Evolutionary conservation across 2,888 invertebrate species (phyloP), one percentile per base, ranked within the genome.

Genomic region (Hydrotaea cyrtoneurina): DNA sequence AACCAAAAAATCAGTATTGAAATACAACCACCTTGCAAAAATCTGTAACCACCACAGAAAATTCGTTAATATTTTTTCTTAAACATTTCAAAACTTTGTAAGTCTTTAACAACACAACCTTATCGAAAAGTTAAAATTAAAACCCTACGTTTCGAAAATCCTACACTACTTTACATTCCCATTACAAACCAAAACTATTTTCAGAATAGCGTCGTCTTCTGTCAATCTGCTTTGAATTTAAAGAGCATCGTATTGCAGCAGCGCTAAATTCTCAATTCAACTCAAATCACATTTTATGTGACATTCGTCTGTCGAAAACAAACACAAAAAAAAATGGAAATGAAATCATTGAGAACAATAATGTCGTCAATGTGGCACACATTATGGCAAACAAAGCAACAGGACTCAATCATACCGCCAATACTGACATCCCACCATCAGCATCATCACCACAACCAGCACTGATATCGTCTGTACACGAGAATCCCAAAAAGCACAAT

Each of bases 321-420:
- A 69, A 46, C 4, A 69, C 39, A 19, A n/a, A n/a, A n/a, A 39
- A 69, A 69, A 43, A 62, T 59, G 23, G 62, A 62, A 23, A 21
- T 69, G n/a, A 66, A 64, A 64, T 66, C 43, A 69, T 23, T 31
- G 43, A 69, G 26, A 64, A 55, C 31, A 31, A 71, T 66, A 43
- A 31, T 39, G 71, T 26, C 26, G 13, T 17, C 64, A 53, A 43
- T 72, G 55, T 78, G 26, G 15, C 19, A 69, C 39, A 73, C 53
- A 78, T 77, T 71, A 73, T 36, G 26, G 10, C n/a, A 53, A n/a
- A 21, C 19, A 78, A 71, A 78, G 23, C 78, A 74, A 39, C 78
- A 82, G 69, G 69, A 71, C 43, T 46, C 39, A 39, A 39, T 39
- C 39, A 39, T 13, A 13, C 59, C 19, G 46, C 11, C 15, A 13